phyloP scores from a whole-genome alignment of 2,888 invertebrate genomes.

The Drosophila rubida region DNA sequence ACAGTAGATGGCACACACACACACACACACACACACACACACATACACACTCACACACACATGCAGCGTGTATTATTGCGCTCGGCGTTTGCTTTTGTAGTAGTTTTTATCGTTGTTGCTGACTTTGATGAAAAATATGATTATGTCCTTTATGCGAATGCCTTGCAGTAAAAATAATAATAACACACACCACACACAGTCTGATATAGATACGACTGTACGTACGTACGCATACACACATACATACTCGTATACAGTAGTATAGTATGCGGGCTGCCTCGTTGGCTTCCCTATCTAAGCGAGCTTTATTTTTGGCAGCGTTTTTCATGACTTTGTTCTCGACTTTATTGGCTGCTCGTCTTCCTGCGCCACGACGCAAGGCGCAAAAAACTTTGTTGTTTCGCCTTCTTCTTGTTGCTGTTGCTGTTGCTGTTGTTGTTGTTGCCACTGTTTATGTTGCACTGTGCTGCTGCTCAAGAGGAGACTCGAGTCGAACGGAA shows the following conservation, averaged over 20 bases:
- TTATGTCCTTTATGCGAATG: constrained; percentile 80
- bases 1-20: constrained; percentile 34
- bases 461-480: background rate
- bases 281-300: constrained; percentile 53
- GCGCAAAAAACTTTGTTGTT: constrained; percentile 51
- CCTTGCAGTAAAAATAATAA: constrained; percentile 81
- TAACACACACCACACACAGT: constrained; percentile 59
- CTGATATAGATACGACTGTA: constrained; percentile 5
- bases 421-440: constrained; percentile 12
- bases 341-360: constrained; percentile 71
- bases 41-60: constrained; percentile 13
- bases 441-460: constrained; percentile 2
- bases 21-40: background rate
- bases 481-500: constrained; percentile 6
- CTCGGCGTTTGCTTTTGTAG: constrained; percentile 54
- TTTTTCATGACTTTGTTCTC: constrained; percentile 77
- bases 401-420: constrained; percentile 6
- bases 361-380: constrained; percentile 46
- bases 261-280: constrained; percentile 31
- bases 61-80: constrained; percentile 57
- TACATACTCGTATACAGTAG: background rate
- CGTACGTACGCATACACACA: constrained; percentile 18
- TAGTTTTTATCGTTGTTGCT: constrained; percentile 69
- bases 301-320: constrained; percentile 65
- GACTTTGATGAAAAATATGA: constrained; percentile 80